Conservation (phyloP, 2,797 vertebrate species). For the Hypotaenidia okinawae region DNA sequence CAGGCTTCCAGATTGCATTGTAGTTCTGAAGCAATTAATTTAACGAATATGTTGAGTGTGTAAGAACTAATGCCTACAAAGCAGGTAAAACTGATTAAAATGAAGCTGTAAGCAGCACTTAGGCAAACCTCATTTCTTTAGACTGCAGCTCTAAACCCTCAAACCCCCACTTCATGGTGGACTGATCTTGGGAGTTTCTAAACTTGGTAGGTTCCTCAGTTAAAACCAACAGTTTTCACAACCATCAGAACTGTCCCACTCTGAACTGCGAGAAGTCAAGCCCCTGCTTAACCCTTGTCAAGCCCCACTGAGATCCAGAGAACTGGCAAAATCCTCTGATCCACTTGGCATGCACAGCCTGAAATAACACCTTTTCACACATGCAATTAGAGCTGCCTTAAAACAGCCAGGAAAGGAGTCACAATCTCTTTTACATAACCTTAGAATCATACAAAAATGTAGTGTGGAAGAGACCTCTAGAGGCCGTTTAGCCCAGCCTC, state of each 20-base stretch:
- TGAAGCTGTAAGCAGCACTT: background rate
- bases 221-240: background rate
- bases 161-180: background rate
- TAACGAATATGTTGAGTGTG: background rate
- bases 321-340: background rate
- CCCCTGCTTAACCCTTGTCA: background rate
- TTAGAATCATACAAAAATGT: background rate
- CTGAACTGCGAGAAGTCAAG: background rate
- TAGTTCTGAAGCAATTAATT: background rate
- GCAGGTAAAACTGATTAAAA: background rate
- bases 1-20: background rate
- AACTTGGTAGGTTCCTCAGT: background rate
- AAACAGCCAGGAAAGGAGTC: background rate
- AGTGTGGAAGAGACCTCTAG: slow-evolving; percentile 49
- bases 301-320: background rate
- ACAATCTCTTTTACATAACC: background rate
- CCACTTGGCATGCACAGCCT: background rate
- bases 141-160: background rate
- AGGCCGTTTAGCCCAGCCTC: slow-evolving; percentile 5
- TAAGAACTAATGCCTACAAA: background rate
- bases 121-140: background rate
- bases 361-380: background rate
- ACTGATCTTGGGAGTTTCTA: background rate
- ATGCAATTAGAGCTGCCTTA: background rate
- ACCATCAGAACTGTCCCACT: background rate